phyloP scores from a whole-genome alignment of 2,888 invertebrate species.

The Drosophila greeni region DNA sequence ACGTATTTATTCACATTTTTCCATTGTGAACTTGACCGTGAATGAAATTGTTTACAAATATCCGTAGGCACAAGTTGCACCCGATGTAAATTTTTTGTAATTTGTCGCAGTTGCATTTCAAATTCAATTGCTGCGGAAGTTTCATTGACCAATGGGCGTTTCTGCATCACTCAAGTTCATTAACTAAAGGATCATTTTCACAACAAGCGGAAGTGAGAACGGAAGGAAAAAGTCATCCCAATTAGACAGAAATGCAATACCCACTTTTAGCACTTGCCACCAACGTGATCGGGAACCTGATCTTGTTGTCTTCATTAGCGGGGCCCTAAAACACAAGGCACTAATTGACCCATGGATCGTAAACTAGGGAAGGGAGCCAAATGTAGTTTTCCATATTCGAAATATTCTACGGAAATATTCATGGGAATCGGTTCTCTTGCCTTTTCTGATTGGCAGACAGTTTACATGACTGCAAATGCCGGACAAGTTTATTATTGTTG shows the following conservation, averaged over 20 bases:
- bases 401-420: conserved; percentile 11
- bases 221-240: background rate
- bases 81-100: conserved; percentile 1
- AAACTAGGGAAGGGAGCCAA: background rate
- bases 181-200: conserved; percentile 23
- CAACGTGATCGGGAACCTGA: conserved; percentile 29
- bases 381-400: conserved; percentile 6
- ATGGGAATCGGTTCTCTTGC: conserved; percentile 14
- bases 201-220: conserved; percentile 16
- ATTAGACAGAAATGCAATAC: conserved; percentile 13
- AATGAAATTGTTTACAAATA: conserved; percentile 32
- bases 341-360: conserved; percentile 13
- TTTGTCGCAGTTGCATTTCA: conserved; percentile 26
- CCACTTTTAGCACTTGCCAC: background rate
- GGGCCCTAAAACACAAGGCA: conserved; percentile 6
- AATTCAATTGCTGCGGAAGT: conserved; percentile 23
- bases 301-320: conserved; percentile 30
- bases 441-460: conserved; percentile 36
- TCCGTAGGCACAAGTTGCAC: conserved; percentile 13
- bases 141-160: conserved; percentile 3
- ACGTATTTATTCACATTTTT: conserved; percentile 29
- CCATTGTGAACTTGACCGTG: conserved; percentile 43
- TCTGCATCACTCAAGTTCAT: conserved; percentile 25
- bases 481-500: conserved; percentile 40
- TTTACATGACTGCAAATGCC: conserved; percentile 35